phyloP scores from a whole-genome alignment of 2,888 invertebrate species.

The Tethea ocularis region DNA sequence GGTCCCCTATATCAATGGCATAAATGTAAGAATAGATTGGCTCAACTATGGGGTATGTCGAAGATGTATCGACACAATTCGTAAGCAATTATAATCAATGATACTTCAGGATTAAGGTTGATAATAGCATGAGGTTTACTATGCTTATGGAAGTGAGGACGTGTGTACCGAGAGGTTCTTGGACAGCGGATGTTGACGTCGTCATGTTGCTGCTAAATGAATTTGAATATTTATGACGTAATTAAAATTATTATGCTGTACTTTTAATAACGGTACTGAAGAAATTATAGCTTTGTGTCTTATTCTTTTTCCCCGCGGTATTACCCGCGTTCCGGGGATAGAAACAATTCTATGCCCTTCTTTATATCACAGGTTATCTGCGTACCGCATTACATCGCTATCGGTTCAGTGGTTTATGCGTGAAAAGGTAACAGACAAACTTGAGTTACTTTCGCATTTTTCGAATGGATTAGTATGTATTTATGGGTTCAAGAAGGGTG shows the following conservation, averaged over 20 bases:
- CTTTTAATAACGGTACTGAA: conserved; percentile 3
- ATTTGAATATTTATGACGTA: conserved; percentile 40
- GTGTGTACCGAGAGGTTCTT: conserved; percentile 7
- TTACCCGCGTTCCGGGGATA: no score
- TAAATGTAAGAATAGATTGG: conserved; percentile 52
- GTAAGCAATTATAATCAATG: neutral
- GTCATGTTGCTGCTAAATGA: conserved; percentile 39
- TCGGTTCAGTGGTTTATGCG: no score
- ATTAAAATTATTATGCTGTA: conserved; percentile 1
- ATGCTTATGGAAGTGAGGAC: conserved; percentile 26
- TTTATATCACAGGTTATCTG: no score
- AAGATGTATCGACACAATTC: neutral
- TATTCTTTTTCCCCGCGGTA: no score
- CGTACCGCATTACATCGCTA: no score
- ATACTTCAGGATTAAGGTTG: conserved; percentile 12
- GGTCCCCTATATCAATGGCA: conserved; percentile 45
- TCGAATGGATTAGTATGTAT: no score
- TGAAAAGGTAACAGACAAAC: no score
- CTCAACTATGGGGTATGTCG: conserved; percentile 17
- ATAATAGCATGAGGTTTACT: conserved; percentile 9
- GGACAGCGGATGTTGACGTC: conserved; percentile 32
- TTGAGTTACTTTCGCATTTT: no score
- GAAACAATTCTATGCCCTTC: no score
- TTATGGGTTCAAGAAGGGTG: no score
- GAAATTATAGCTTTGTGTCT: neutral